These are phyloP conservation scores for Mirounga angustirostris DNA, from an alignment of 2,113 vertebrate species.

Conservation along the genomic window DNA sequence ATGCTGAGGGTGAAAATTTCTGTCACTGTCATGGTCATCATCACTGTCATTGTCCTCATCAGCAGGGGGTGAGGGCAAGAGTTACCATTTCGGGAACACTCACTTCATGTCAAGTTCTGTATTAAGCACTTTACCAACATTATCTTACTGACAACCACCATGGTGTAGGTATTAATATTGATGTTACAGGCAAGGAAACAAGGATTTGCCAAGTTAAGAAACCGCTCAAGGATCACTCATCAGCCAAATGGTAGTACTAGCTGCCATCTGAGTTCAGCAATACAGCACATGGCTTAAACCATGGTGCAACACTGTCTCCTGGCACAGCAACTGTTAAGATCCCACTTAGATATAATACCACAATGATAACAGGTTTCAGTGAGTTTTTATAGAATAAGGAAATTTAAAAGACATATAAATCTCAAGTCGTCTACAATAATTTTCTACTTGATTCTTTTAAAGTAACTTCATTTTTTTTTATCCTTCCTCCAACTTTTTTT, in stretches of 20 bases:
- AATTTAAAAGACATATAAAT: not conserved
- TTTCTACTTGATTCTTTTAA: not conserved
- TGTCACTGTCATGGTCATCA: not conserved
- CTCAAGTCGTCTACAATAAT: not conserved
- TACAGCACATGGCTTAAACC: fast-evolving
- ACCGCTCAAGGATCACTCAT: not conserved
- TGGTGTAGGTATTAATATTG: not conserved
- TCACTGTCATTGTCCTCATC: not conserved
- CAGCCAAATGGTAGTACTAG: not conserved
- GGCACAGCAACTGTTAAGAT: not conserved
- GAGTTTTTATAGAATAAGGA: not conserved
- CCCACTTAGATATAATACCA: not conserved
- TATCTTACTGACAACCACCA: not conserved
- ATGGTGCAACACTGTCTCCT: not conserved
- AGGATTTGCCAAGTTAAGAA: not conserved
- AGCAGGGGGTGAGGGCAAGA: not conserved
- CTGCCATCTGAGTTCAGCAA: not conserved
- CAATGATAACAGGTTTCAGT: not conserved
- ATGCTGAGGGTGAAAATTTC: not conserved
- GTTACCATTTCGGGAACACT: not conserved
- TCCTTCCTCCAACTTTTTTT: not conserved
- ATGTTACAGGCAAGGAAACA: not conserved
- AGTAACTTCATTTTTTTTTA: not conserved
- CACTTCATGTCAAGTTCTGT: not conserved
- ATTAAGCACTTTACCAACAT: not conserved